Base-by-base conservation (phyloP, 2,888 invertebrate species). In the Drosophila siamana region DNA sequence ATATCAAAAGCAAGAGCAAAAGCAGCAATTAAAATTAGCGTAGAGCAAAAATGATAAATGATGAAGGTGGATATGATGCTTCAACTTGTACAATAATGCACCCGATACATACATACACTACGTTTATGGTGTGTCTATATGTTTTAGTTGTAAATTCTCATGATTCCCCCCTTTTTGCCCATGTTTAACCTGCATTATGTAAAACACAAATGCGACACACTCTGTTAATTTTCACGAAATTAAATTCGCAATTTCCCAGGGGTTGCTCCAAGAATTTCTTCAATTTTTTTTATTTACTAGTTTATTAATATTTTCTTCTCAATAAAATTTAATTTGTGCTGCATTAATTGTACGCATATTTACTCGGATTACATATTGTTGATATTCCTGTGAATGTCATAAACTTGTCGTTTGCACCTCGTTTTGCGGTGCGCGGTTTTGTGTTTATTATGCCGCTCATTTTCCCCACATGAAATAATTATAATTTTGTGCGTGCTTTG, bases 401-500 rank as follows among this genome's bases (percentile, higher is more conserved):
- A 6, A 75, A 70, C 75, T 56, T 4, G 57, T 9, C 3, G 7
- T 1, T 8, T 16, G 47, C 22, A 26, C 64, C 84, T 70, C 78
- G 74, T 24, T 24, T n/a, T 16, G 41, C 48, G 46, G 46, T 36
- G 43, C 46, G 69, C 50, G 62, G 55, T 43, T 67, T 67, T 52
- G 74, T 66, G 48, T 67, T 86, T 84, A 65, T 61, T 70, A 72
- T 82, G 71, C 81, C 64, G 62, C 67, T 64, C 85, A 78, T 69
- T 71, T 85, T 78, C 74, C 78, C 69, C 78, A 71, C 74, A 80
- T 86, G 75, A 83, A 86, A 82, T 83, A 83, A 86, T 83, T 86
- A 83, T 78, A 83, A 86, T 86, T 84, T 84, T 54, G 82, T 72
- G 75, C 79, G 82, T 80, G 83, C 85, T 83, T 83, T 83, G 87